Evolutionary conservation across 1,140 invertebrate species (phyloP).

Genomic region (Lasaia peninsularis): DNA sequence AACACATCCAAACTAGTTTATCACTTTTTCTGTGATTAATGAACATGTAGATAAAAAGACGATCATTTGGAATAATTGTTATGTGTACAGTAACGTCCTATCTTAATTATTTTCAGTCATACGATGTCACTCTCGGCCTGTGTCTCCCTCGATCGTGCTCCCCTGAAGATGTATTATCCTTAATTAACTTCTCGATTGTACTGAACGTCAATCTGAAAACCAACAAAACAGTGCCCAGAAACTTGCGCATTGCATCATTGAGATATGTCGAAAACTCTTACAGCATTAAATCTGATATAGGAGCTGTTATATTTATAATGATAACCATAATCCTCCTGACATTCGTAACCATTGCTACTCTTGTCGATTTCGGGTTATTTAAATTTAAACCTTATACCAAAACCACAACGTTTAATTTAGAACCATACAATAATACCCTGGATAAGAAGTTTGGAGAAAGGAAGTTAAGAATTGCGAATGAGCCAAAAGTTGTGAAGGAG

Average conservation of each 20-base stretch:
- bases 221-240: constrained; percentile 46
- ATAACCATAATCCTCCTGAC: constrained; percentile 40
- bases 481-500: constrained; percentile 10
- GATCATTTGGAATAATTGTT: no score
- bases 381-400: constrained; percentile 39
- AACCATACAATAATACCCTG: constrained; percentile 42
- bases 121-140: constrained; percentile 47
- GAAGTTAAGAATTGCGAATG: constrained; percentile 1
- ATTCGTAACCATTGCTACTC: constrained; percentile 43
- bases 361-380: constrained; percentile 46
- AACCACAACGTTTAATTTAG: constrained; percentile 45
- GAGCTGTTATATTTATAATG: constrained; percentile 41
- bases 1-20: no score
- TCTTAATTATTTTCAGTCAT: constrained; percentile 35
- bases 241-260: constrained; percentile 39
- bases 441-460: constrained; percentile 26
- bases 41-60: no score
- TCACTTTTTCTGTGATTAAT: no score
- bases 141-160: constrained; percentile 56
- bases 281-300: constrained; percentile 42
- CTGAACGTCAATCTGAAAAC: constrained; percentile 59
- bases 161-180: constrained; percentile 45
- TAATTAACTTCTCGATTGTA: constrained; percentile 66
- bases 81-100: no score
- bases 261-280: constrained; percentile 43